Base-by-base conservation (phyloP, 2,797 vertebrate species). In the Catharus ustulatus region DNA sequence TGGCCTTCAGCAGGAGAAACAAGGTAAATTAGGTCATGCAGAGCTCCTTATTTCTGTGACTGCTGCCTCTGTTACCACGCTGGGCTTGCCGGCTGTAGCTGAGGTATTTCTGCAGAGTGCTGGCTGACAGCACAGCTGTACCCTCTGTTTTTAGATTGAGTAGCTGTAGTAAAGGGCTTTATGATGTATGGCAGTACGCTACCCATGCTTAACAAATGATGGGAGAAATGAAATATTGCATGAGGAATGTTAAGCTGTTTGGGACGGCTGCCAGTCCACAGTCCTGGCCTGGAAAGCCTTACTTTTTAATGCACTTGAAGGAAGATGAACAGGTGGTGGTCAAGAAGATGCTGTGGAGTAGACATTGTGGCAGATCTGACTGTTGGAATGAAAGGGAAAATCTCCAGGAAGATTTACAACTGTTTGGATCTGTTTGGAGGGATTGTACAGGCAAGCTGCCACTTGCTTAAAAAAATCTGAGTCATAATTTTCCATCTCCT, bases 261-360 rank as follows among this genome's bases (percentile, higher is more conserved):
- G 62, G 71, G 72, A 64, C 0, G 79, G 32, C 71, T 91, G 92
- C 87, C 90, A 93, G 58, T 84, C 68, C 61, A 19, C 63, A 86
- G 52, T 82, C n/a, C 29, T 84, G 66, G 34, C 69, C 61, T 82
- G 71, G 46, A 88, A 94, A 84, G 32, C 54, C 29, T 69, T 90
- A 83, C 32, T 76, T 27, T 42, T 78, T 71, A 55, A 63, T 59
- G 38, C 23, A 27, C 13, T 94, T 89, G 84, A 89, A 89, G 57
- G 43, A 87, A 55, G 71, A 82, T 36, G 80, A 94, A 74, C 91
- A 96, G 95, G 91, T 96, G 89, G 71, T 90, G 83, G 67, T 84
- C 49, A 90, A 27, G 57, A 88, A 79, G 81, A 26, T 2, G 5
- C 45, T 92, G 36, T 79, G 81, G 67, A 89, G 85, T 80, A 91